phyloP scores from a whole-genome alignment of 2,888 invertebrate genomes.

The Aproaerema taeniolella region DNA sequence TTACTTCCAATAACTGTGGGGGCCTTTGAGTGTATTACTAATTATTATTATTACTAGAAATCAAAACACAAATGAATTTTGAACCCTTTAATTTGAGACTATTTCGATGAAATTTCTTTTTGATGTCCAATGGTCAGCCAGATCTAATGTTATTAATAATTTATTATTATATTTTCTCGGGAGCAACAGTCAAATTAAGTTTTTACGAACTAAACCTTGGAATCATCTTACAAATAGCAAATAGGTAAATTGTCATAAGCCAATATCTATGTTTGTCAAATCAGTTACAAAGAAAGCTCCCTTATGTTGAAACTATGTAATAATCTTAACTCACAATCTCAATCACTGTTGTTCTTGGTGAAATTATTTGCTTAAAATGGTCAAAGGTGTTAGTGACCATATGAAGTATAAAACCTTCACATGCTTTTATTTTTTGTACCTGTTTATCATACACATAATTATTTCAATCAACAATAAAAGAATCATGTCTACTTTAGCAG shows the following conservation, averaged over 20 bases:
- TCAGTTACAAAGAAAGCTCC: constrained; percentile 10
- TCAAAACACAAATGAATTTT: constrained; percentile 41
- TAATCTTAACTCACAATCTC: constrained; percentile 6
- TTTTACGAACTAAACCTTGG: too few relatives aligned
- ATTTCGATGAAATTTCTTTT: constrained; percentile 42
- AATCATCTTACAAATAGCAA: too few relatives aligned
- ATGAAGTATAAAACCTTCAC: constrained; percentile 20
- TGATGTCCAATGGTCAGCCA: constrained; percentile 29
- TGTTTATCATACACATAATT: constrained; percentile 21
- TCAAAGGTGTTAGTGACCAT: constrained; percentile 25
- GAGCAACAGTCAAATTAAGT: constrained; percentile 7
- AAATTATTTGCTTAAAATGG: constrained; percentile 18
- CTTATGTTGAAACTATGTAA: neutral
- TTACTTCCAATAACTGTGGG: too few relatives aligned
- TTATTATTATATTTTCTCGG: constrained; percentile 6
- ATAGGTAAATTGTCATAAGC: too few relatives aligned
- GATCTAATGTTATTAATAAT: neutral
- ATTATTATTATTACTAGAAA: constrained; percentile 23
- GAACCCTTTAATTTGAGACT: constrained; percentile 70
- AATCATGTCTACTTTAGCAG: constrained; percentile 17
- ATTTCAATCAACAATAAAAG: constrained; percentile 15
- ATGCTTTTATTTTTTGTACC: constrained; percentile 14
- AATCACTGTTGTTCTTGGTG: constrained; percentile 21
- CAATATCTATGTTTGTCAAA: constrained; percentile 25
- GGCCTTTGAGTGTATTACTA: too few relatives aligned